Conservation (phyloP, 2,797 vertebrate genomes). For the Mus caroli region DNA sequence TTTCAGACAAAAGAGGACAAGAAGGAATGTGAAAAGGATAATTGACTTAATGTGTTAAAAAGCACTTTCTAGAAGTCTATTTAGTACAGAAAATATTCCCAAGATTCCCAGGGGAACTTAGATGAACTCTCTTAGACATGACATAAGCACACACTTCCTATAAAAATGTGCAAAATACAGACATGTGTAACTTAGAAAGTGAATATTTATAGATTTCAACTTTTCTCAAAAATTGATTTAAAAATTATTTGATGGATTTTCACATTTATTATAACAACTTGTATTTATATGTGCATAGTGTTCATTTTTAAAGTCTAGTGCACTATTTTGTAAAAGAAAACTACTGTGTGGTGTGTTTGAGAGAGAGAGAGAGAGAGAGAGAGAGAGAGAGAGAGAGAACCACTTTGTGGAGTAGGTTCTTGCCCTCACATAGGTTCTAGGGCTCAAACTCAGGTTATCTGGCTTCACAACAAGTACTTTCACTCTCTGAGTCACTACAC, state of each 20-base stretch:
- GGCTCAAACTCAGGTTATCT: background rate
- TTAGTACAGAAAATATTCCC: constrained; percentile 46
- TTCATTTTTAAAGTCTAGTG: background rate
- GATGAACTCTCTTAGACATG: constrained; percentile 16
- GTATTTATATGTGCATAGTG: background rate
- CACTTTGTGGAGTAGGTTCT: background rate
- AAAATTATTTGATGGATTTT: constrained; percentile 54
- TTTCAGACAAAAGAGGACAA: constrained; percentile 36
- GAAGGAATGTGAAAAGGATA: background rate
- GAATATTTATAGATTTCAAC: constrained; percentile 28
- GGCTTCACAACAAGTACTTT: background rate
- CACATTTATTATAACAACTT: constrained; percentile 6
- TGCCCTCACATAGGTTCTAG: background rate
- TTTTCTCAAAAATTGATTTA: constrained; percentile 26
- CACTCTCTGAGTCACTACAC: background rate
- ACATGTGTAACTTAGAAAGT: background rate
- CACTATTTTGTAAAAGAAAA: background rate
- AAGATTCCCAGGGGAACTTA: constrained; percentile 13
- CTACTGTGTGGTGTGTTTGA: background rate
- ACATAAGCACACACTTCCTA: background rate
- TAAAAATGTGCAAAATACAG: constrained; percentile 27
- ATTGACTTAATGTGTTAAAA: background rate
- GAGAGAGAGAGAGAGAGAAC: background rate
- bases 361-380: background rate
- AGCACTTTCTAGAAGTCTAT: constrained; percentile 14